Evolutionary conservation across 2,797 vertebrate species (phyloP).

Genomic region (Australoheros facetus): DNA sequence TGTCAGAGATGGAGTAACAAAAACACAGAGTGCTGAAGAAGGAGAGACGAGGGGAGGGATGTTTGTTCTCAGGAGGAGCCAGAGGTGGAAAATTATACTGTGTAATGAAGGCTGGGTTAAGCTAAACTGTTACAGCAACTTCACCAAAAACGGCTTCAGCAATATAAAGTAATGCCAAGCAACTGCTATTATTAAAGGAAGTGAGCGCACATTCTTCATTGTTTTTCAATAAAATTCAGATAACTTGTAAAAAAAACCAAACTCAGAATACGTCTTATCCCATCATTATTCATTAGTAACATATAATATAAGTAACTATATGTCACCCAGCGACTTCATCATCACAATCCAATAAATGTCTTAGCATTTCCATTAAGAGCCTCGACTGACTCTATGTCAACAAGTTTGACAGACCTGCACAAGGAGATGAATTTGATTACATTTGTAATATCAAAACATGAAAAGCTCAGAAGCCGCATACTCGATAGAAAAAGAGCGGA

Average conservation of each 20-base stretch:
- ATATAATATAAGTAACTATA: conserved; percentile 9
- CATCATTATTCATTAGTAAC: conserved; percentile 9
- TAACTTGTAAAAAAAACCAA: background rate
- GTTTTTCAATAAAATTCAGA: conserved; percentile 1
- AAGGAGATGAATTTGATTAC: conserved; percentile 44
- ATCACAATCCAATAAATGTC: conserved; percentile 24
- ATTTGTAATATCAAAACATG: conserved; percentile 46
- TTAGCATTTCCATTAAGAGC: conserved; percentile 23
- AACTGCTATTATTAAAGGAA: conserved; percentile 19
- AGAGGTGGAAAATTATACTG: conserved; percentile 12
- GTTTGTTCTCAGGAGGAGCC: conserved; percentile 40
- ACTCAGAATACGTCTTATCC: background rate
- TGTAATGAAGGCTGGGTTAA: conserved; percentile 27
- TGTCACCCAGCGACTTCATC: conserved; percentile 2
- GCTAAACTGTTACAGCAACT: conserved; percentile 6
- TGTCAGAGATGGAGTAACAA: conserved; percentile 81
- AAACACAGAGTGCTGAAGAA: conserved; percentile 82
- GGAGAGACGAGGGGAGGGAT: conserved; percentile 33
- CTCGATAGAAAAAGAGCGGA: conserved; percentile 53
- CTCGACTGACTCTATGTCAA: conserved; percentile 10
- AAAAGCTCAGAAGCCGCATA: conserved; percentile 52
- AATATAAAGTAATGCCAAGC: conserved; percentile 29
- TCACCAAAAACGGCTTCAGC: conserved; percentile 11
- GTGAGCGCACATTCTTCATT: background rate
- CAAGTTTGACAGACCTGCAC: conserved; percentile 23